Conservation (phyloP, 2,113 vertebrate species). For the Anthoscopus minutus region DNA sequence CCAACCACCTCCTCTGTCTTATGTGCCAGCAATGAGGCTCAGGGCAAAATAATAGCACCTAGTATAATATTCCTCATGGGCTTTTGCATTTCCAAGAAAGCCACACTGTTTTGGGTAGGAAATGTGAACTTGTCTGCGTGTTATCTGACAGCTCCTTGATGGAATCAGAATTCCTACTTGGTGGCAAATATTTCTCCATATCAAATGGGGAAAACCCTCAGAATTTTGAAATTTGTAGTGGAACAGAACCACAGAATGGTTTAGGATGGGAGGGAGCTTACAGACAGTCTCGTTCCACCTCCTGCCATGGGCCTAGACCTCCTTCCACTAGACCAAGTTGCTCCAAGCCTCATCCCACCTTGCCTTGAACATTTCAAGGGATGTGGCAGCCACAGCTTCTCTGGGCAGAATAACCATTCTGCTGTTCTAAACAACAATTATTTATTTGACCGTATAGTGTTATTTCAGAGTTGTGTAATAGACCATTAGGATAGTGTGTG, state of each 20-base stretch:
- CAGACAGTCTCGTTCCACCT: neutral
- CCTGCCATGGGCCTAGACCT: neutral
- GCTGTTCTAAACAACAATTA: neutral
- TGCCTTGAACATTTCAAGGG: neutral
- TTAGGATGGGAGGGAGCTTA: neutral
- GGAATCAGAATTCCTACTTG: neutral
- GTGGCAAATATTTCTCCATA: neutral
- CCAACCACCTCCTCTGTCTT: neutral
- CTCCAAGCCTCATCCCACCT: neutral
- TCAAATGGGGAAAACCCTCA: accelerated
- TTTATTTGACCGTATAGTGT: neutral
- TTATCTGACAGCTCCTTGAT: neutral
- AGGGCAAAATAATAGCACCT: neutral
- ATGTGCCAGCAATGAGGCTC: neutral
- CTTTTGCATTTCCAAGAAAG: neutral
- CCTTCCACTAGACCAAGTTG: neutral
- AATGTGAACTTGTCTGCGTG: neutral
- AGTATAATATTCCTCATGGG: neutral
- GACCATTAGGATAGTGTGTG: neutral
- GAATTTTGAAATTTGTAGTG: neutral
- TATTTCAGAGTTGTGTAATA: neutral
- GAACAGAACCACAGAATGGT: neutral
- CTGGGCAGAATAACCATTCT: neutral
- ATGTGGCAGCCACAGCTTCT: neutral
- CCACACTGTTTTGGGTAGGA: neutral